phyloP scores from a whole-genome alignment of 2,888 invertebrate genomes.

The Leptinotarsa peninsularis region DNA sequence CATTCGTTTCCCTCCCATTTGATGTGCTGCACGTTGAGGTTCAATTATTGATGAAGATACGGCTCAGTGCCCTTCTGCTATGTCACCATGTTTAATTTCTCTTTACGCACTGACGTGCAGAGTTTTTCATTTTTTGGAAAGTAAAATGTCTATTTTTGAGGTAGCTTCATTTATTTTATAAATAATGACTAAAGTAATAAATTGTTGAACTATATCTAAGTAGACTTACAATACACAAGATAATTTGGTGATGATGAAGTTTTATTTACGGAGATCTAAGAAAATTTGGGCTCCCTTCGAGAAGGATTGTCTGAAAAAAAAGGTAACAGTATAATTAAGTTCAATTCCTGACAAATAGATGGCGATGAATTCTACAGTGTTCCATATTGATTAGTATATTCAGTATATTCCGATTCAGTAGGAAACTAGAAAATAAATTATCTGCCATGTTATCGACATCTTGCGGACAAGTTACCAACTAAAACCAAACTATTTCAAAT shows the following conservation, averaged over 20 bases:
- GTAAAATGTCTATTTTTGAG: not conserved
- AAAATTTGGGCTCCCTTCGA: not conserved
- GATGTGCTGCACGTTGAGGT: no score
- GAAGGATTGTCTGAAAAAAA: not conserved
- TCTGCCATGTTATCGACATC: no score
- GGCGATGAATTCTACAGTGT: not conserved
- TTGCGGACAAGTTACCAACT: no score
- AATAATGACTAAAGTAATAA: not conserved
- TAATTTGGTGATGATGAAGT: not conserved
- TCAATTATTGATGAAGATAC: no score
- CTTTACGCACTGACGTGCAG: no score
- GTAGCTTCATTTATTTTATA: slow-evolving; percentile 5
- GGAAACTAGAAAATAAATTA: no score
- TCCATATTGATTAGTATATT: no score
- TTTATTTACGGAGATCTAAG: not conserved
- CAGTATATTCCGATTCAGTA: no score
- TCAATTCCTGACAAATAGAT: not conserved
- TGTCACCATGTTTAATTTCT: no score
- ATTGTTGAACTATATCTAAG: slow-evolving; percentile 3
- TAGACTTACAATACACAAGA: not conserved
- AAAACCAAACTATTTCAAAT: no score
- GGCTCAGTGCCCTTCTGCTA: no score
- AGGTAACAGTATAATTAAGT: not conserved
- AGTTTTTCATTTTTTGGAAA: not conserved
- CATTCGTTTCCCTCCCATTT: no score